Base-by-base conservation (phyloP, 2,113 vertebrate genomes). In the Phylloscopus whistleri region DNA sequence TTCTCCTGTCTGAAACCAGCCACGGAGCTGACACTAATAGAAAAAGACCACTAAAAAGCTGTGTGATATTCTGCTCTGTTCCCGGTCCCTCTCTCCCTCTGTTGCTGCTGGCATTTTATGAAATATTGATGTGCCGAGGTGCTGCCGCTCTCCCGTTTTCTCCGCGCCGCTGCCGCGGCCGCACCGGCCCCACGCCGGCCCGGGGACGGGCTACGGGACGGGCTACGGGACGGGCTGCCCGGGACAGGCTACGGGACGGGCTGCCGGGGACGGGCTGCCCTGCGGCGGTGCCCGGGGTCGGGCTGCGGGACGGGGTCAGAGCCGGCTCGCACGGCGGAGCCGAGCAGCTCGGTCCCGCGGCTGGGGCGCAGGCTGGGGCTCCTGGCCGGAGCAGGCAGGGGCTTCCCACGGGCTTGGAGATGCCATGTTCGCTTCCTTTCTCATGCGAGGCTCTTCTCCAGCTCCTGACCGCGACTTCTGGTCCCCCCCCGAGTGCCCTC, bases 21-120 rank as follows among this genome's bases (percentile, higher is more conserved):
- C 96, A 68, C 96, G 55, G 91, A 89, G 85, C 94, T 99, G 99
- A 99, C 97, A 92, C 97, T 99, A 98, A 99, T 98, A 97, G 97
- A 96, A 98, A 97, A 97, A 95, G 99, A 99, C 98, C 97, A 96
- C 98, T 98, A 98, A 98, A 98, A 97, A 98, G 98, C 98, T 97
- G 96, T 96, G 97, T 96, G 98, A 97, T 97, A 98, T 93, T 98
- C 98, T 96, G 95, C 98, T 98, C 95, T 96, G 89, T 93, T 98
- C 94, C 97, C 89, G 97, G 97, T 99, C 98, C 98, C 98, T 98
- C 97, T 98, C 97, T 98, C 97, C 98, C 98, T 99, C 98, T 97
- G 97, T 98, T 98, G 99, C 99, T 99, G 95, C 98, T 98, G 98
- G 99, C 98, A 88, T 94, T 97, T 66, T 93, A 98, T 99, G 94